A percentile compares a stretch with the other conserved stretches of the same genome.
Evolutionary conservation across 37 sponge, comb jelly and placozoan species (phyloP).

Genomic region (Spongilla lacustris): DNA sequence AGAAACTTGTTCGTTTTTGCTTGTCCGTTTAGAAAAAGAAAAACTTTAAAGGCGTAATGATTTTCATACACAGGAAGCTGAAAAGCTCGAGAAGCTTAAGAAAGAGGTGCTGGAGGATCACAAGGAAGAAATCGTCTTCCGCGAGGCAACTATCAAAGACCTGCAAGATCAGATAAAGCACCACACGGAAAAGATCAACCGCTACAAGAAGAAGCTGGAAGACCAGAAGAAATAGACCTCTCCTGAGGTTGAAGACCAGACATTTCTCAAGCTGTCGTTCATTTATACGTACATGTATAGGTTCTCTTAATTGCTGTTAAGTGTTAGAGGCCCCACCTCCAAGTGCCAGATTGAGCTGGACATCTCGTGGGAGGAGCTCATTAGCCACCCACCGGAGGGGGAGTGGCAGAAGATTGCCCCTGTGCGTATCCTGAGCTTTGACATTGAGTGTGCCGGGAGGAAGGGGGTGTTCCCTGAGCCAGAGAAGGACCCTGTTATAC

Average conservation of each 20-base stretch:
- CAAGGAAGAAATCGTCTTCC: conserved; percentile 48
- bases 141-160: conserved; percentile 30
- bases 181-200: conserved; percentile 14
- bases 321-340: conserved; percentile 48
- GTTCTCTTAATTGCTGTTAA: too few species aligned
- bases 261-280: too few species aligned
- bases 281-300: too few species aligned
- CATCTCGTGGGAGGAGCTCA: conserved; percentile 79
- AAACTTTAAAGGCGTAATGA: too few species aligned
- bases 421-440: conserved; percentile 92
- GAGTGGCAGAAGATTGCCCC: conserved; percentile 95
- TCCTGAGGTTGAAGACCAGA: too few species aligned
- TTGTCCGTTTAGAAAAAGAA: too few species aligned
- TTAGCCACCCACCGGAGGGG: conserved; percentile 81
- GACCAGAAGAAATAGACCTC: conserved; percentile 12
- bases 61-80: not conserved
- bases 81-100: conserved; percentile 25
- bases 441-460: conserved; percentile 94
- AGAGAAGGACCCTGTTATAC: conserved; percentile 90
- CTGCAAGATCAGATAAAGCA: conserved; percentile 29
- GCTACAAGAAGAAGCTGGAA: conserved; percentile 29
- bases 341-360: conserved; percentile 91
- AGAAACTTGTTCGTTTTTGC: conserved; percentile 15
- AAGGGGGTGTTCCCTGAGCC: conserved; percentile 97
- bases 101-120: conserved; percentile 30